phyloP scores from a whole-genome alignment of 2,888 invertebrate genomes.

The Pasiphila rectangulata region DNA sequence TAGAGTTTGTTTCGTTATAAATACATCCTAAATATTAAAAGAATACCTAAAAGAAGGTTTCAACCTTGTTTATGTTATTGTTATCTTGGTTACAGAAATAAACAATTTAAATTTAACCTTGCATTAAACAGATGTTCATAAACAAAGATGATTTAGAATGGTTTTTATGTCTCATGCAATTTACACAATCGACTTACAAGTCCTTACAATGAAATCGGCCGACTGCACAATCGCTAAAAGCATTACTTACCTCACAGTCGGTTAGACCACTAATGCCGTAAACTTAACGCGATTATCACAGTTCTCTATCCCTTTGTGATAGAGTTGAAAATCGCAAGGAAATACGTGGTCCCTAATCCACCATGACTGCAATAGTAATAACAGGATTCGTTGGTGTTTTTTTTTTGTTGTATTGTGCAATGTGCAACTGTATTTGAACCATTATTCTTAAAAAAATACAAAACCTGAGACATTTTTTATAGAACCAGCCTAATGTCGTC shows the following conservation, averaged over 20 bases:
- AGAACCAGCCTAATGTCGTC: too few relatives aligned
- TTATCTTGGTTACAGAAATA: too few relatives aligned
- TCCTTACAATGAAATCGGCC: conserved; percentile 12
- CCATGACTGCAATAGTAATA: conserved; percentile 30
- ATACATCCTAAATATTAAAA: too few relatives aligned
- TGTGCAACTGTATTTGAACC: conserved; percentile 26
- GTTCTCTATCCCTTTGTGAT: conserved; percentile 20
- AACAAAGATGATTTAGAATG: conserved; percentile 3
- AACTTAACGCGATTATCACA: conserved; percentile 38
- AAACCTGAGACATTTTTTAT: not conserved
- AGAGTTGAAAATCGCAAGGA: conserved; percentile 20
- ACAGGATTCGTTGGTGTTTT: conserved; percentile 25
- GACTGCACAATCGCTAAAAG: conserved; percentile 32
- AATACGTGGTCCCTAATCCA: conserved; percentile 24
- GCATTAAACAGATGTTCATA: conserved; percentile 3
- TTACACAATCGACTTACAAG: conserved; percentile 11
- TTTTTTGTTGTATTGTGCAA: conserved; percentile 33
- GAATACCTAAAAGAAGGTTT: too few relatives aligned
- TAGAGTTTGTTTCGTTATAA: too few relatives aligned
- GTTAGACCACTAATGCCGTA: conserved; percentile 37
- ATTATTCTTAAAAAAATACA: conserved; percentile 10
- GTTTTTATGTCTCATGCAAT: conserved; percentile 5
- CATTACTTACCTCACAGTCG: conserved; percentile 40
- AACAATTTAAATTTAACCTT: too few relatives aligned
- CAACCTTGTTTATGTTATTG: too few relatives aligned